Conservation (phyloP, 2,113 vertebrate species). For the Capreolus pygargus region DNA sequence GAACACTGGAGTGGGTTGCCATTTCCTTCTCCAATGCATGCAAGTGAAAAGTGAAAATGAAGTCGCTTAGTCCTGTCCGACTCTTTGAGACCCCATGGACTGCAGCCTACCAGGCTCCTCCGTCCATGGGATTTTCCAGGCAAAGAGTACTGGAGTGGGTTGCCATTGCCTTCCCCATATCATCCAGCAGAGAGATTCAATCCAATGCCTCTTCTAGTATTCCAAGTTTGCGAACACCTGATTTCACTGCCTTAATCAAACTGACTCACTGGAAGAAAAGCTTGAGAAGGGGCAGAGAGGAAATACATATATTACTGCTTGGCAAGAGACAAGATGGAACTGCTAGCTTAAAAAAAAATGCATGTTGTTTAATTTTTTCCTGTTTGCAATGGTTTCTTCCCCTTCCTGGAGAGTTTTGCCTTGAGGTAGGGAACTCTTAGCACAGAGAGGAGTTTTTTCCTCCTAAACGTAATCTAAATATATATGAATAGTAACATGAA, state of each 20-base stretch:
- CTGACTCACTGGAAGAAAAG: neutral
- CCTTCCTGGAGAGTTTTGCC: slow-evolving; percentile 30
- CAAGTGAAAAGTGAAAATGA: no score
- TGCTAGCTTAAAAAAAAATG: slow-evolving; percentile 62
- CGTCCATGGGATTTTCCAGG: no score
- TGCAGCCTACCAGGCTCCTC: no score
- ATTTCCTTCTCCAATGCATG: no score
- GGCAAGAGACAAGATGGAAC: slow-evolving; percentile 49
- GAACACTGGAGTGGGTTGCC: no score
- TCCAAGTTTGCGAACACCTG: neutral
- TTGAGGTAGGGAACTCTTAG: slow-evolving; percentile 36
- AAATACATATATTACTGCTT: slow-evolving; percentile 10
- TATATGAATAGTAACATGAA: neutral
- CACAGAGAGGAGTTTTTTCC: neutral
- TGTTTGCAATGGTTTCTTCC: slow-evolving; percentile 57
- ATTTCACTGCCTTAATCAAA: neutral
- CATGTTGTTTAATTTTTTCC: slow-evolving; percentile 46
- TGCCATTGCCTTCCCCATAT: neutral
- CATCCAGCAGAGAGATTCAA: neutral
- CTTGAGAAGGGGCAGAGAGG: neutral
- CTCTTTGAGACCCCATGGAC: no score
- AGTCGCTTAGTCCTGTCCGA: no score
- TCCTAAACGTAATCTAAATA: neutral
- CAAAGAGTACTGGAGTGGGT: no score
- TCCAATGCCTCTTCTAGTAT: neutral